Percentiles rank a stretch among this genome's conserved stretches.
Evolutionary conservation across 2,888 invertebrate genomes (phyloP).

Genomic region (Muscina levida): DNA sequence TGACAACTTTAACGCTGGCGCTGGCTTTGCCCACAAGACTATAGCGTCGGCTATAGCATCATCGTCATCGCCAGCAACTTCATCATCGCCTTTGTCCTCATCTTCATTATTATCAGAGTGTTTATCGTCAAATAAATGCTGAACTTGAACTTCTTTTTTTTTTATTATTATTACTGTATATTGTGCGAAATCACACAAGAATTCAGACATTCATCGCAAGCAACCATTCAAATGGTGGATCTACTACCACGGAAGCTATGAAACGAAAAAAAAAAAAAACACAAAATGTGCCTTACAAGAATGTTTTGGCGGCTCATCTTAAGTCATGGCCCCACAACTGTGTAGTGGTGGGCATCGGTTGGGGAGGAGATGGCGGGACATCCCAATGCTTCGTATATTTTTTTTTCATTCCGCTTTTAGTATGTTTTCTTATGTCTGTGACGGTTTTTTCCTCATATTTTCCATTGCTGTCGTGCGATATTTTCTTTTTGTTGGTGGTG

Average conservation of each 20-base stretch:
- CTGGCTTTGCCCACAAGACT: slow-evolving; percentile 7
- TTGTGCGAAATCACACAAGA: slow-evolving; percentile 53
- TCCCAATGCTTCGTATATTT: neutral
- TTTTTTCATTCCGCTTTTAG: neutral
- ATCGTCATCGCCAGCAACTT: slow-evolving; percentile 31
- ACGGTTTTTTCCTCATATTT: slow-evolving; percentile 39
- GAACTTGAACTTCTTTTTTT: slow-evolving; percentile 69
- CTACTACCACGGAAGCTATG: slow-evolving; percentile 55
- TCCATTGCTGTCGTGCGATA: slow-evolving; percentile 34
- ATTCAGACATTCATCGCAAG: slow-evolving; percentile 29
- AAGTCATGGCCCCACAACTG: slow-evolving; percentile 33
- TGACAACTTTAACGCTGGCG: slow-evolving; percentile 11
- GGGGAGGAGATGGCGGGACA: slow-evolving; percentile 37
- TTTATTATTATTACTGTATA: slow-evolving; percentile 58
- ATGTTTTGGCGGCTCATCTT: slow-evolving; percentile 60
- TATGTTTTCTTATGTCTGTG: slow-evolving; percentile 48
- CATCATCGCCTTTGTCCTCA: slow-evolving; percentile 1
- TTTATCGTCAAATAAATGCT: slow-evolving; percentile 60
- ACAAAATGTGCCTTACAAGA: slow-evolving; percentile 51
- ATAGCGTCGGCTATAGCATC: neutral
- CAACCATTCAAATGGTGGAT: slow-evolving; percentile 30
- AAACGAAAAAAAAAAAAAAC: too few species aligned
- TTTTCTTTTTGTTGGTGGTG: slow-evolving; percentile 37
- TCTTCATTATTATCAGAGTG: slow-evolving; percentile 29
- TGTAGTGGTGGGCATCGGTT: slow-evolving; percentile 21